Evolutionary conservation across 2,888 invertebrate species (phyloP), one percentile per base, ranked within the genome.

Genomic region (Athalia circularis): DNA sequence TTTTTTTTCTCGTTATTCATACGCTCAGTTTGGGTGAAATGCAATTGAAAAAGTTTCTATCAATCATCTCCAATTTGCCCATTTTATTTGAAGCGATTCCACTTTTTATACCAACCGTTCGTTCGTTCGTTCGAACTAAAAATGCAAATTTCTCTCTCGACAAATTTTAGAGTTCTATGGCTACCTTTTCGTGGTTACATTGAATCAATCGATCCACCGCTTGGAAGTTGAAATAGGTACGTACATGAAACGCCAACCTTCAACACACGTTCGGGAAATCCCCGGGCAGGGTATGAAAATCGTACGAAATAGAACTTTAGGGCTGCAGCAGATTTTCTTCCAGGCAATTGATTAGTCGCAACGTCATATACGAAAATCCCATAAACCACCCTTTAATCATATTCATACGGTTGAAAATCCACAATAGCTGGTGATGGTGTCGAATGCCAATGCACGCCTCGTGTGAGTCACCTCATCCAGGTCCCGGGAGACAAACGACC

Each of bases 401-500:
- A 72, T 72, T 72, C 72, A 72, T 72, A 72, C 43, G 72, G 15
- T 13, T 13, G 59, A 59, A 70, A 45, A 72, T 72, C 59, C 59
- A 72, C 59, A 72, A 72, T 72, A 72, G 59, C 43, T 59, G 70
- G 43, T 59, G 70, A 72, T 72, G 70, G 43, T n/a, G 70, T 13
- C 5, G 70, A 57, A 72, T 72, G 47, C 57, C 70, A 72, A 72
- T 45, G 72, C 72, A 59, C 9, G 43, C 7, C n/a, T 29, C 59
- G n/a, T 72, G 72, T 72, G 72, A 72, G 72, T 72, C 72, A 72
- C 72, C 72, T 57, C 72, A 47, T 72, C 45, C 72, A 59, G 47
- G 45, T 59, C 57, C 57, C 72, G 59, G 29, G 72, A 72, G 72
- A 59, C 7, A 57, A n/a, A 59, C 45, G 45, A 47, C 57, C 72